These are phyloP conservation scores for Halisarca cf. caerulea DNA, from an alignment of 37 sponge, comb jelly and placozoan species.

Conservation along the genomic window DNA sequence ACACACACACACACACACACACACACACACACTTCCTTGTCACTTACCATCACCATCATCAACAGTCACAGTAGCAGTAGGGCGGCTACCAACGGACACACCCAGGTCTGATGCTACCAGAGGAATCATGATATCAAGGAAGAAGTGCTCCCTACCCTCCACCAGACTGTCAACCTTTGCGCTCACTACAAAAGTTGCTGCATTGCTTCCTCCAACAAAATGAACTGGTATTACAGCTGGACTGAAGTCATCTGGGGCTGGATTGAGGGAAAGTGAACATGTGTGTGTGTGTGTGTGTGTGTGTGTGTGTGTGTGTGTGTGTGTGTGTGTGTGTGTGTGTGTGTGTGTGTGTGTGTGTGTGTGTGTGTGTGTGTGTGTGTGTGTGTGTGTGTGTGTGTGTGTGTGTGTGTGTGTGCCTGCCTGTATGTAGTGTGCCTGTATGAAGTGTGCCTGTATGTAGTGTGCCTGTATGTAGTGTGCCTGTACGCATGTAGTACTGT, in stretches of 20 bases:
- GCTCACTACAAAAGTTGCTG: neutral
- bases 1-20: neutral
- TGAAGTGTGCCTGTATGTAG: too few species aligned
- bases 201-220: neutral
- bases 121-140: neutral
- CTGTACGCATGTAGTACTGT: too few species aligned
- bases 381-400: too few species aligned
- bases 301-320: conserved; percentile 2
- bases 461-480: too few species aligned
- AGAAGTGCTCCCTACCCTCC: conserved; percentile 5
- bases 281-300: too few species aligned
- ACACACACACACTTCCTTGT: neutral
- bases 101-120: neutral
- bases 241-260: neutral
- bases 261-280: neutral
- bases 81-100: neutral
- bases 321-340: neutral
- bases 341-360: neutral
- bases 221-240: neutral
- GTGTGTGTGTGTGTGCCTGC: too few species aligned
- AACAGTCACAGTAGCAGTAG: neutral
- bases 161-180: neutral
- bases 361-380: neutral
- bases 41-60: conserved; percentile 17
- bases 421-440: too few species aligned